Percentiles rank a stretch among this genome's conserved stretches.
These are phyloP conservation scores for Bilobella aurantiaca DNA, from an alignment of 1,140 invertebrate species.

Conservation along the genomic window DNA sequence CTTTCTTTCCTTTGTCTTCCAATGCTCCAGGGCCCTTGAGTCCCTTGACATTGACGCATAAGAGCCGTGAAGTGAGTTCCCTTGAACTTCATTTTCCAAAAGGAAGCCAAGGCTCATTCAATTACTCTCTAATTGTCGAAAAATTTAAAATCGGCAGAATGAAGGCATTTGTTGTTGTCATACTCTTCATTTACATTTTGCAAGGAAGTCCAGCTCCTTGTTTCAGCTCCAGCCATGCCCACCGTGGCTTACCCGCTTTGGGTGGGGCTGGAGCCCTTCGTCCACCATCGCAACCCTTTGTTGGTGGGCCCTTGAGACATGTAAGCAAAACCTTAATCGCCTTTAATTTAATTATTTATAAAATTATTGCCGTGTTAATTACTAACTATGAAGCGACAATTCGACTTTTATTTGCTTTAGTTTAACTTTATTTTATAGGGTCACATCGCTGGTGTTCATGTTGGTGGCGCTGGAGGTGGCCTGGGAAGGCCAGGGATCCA, in stretches of 20 bases:
- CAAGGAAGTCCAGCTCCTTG: neutral
- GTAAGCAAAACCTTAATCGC: neutral
- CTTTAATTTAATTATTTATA: neutral
- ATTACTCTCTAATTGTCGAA: too few relatives aligned
- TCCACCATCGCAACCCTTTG: neutral
- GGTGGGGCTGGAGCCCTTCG: neutral
- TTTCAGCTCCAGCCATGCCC: neutral
- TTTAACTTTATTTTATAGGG: neutral
- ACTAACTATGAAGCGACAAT: too few relatives aligned
- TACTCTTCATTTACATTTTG: neutral
- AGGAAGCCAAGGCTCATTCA: neutral
- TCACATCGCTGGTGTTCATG: neutral
- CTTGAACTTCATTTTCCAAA: conserved; percentile 1
- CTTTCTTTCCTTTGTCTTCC: neutral
- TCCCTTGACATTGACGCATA: neutral
- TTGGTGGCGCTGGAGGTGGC: neutral
- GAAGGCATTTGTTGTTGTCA: neutral
- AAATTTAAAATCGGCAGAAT: neutral
- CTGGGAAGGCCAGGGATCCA: neutral
- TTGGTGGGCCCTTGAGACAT: neutral
- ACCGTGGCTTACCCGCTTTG: neutral
- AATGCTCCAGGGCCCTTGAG: neutral
- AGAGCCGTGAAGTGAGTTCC: neutral
- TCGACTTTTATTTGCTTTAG: neutral
- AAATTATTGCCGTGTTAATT: too few relatives aligned